phyloP scores from a whole-genome alignment of 2,113 vertebrate species.

The Oxyura jamaicensis region DNA sequence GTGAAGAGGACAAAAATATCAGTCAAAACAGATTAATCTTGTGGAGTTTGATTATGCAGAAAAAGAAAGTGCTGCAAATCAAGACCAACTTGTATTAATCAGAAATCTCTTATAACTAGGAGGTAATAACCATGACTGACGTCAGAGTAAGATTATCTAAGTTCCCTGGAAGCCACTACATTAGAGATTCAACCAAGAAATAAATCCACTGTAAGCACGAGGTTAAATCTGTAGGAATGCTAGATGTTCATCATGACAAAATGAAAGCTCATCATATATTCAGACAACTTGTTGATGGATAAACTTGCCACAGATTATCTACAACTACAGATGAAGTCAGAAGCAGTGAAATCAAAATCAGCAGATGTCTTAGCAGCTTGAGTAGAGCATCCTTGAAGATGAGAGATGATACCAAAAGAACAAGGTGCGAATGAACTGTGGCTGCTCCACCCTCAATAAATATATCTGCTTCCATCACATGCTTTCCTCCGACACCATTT shows the following conservation, averaged over 20 bases:
- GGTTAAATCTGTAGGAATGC: not conserved
- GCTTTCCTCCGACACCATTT: not conserved
- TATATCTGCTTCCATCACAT: not conserved
- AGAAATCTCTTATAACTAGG: not conserved
- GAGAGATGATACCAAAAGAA: slow-evolving; percentile 43
- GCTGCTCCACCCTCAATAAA: slow-evolving; percentile 9
- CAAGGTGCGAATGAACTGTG: slow-evolving; percentile 15
- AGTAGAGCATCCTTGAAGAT: slow-evolving; percentile 10
- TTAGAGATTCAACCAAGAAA: not conserved
- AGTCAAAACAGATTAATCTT: not conserved
- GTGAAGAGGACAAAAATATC: slow-evolving; percentile 18
- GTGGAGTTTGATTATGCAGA: not conserved
- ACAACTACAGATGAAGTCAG: slow-evolving; percentile 34
- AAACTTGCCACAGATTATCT: slow-evolving; percentile 14
- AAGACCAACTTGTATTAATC: slow-evolving; percentile 6
- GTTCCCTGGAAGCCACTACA: not conserved
- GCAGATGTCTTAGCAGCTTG: slow-evolving; percentile 20
- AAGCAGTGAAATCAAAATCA: slow-evolving; percentile 40
- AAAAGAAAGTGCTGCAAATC: slow-evolving; percentile 23
- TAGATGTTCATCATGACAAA: not conserved
- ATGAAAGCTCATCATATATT: not conserved
- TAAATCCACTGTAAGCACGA: not conserved
- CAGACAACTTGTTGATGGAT: slow-evolving; percentile 15
- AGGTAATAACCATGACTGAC: not conserved
- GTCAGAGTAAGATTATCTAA: not conserved